Conservation (phyloP, 2,888 invertebrate genomes). For the Malthinus seriepunctatus region DNA sequence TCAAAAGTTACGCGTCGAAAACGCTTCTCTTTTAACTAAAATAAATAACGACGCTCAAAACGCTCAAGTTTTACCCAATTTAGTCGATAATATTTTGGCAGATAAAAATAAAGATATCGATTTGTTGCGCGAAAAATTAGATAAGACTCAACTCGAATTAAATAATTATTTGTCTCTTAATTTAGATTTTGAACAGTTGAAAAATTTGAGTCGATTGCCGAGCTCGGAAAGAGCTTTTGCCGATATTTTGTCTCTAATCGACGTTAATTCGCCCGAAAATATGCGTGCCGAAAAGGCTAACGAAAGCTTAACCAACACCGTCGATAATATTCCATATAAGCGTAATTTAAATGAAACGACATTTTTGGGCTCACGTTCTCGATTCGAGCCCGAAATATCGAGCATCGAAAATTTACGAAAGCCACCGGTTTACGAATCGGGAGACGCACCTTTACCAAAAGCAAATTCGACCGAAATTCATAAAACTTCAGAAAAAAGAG, state of each 20-base stretch:
- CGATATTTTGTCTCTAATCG: constrained; percentile 74
- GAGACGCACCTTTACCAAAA: constrained; percentile 33
- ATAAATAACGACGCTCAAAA: constrained; percentile 55
- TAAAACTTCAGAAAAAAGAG: constrained; percentile 44
- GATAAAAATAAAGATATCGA: constrained; percentile 75
- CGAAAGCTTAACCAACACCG: constrained; percentile 32
- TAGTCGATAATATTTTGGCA: constrained; percentile 64
- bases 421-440: constrained; percentile 23
- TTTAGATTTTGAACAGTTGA: constrained; percentile 61
- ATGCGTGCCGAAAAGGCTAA: constrained; percentile 45
- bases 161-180: constrained; percentile 61
- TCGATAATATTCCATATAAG: constrained; percentile 46
- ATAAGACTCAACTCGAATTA: constrained; percentile 59
- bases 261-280: constrained; percentile 68
- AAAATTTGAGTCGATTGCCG: constrained; percentile 56
- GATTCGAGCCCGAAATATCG: constrained; percentile 44
- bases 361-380: constrained; percentile 46
- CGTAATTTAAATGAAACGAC: constrained; percentile 58
- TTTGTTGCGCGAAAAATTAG: constrained; percentile 60
- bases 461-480: constrained; percentile 48
- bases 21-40: constrained; percentile 54
- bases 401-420: constrained; percentile 43
- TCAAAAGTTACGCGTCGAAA: constrained; percentile 52
- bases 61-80: constrained; percentile 57
- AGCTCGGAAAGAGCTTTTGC: constrained; percentile 71